Conservation (phyloP, 2,113 vertebrate genomes). For the Seriola aureovittata region DNA sequence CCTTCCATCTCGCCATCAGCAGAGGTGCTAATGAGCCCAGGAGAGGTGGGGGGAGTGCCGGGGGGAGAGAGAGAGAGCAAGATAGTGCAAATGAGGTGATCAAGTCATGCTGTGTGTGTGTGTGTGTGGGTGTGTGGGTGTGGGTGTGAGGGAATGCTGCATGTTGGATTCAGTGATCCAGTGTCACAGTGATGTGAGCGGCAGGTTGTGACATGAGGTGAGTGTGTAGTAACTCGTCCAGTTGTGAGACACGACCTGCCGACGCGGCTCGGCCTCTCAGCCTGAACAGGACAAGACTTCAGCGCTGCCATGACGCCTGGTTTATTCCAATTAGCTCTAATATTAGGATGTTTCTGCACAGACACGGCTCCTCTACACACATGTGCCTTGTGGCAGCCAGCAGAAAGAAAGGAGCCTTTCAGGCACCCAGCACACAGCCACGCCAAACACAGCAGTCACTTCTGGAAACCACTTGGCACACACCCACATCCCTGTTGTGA, state of each 20-base stretch:
- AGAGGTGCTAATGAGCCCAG: conserved; percentile 93
- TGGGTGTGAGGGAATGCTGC: conserved; percentile 66
- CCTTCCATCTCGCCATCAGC: conserved; percentile 88
- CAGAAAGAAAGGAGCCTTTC: conserved; percentile 85
- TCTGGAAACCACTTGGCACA: conserved; percentile 85
- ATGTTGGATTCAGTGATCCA: conserved; percentile 42
- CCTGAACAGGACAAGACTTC: not conserved
- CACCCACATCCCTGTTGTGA: conserved; percentile 59
- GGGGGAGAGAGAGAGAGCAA: conserved; percentile 38
- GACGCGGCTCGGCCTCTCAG: not conserved
- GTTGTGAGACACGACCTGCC: not conserved
- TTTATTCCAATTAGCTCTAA: conserved; percentile 67
- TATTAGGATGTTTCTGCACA: conserved; percentile 70
- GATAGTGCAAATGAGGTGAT: conserved; percentile 83
- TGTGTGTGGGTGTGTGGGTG: conserved; percentile 56
- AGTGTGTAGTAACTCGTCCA: conserved; percentile 20
- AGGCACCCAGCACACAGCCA: conserved; percentile 53
- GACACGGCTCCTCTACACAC: conserved; percentile 53
- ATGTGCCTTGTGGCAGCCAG: conserved; percentile 47
- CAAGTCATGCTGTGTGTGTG: conserved; percentile 72
- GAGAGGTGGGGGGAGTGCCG: conserved; percentile 78
- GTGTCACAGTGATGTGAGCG: conserved; percentile 24
- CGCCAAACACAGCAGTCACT: conserved; percentile 86
- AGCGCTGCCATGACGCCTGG: conserved; percentile 34
- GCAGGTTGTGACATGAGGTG: conserved; percentile 40